Evolutionary conservation across 2,888 invertebrate genomes (phyloP).

Genomic region (Lampropteryx suffumata): DNA sequence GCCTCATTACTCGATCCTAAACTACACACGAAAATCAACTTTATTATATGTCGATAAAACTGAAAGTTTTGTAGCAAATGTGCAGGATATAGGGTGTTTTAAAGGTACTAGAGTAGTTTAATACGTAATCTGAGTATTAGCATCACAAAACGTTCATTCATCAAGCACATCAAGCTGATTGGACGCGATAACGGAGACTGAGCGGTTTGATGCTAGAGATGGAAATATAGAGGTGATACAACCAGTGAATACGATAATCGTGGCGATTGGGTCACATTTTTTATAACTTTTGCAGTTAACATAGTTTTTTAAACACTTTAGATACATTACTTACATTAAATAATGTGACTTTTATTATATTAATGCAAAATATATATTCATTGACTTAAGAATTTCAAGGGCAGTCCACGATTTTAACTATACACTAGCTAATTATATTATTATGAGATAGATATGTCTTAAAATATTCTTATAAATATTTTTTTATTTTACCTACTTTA

Average conservation of each 20-base stretch:
- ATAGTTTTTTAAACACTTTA: no score
- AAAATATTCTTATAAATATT: no score
- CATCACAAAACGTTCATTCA: constrained; percentile 80
- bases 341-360: no score
- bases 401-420: no score
- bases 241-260: not conserved
- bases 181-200: constrained; percentile 54
- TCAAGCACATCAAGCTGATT: constrained; percentile 73
- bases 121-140: constrained; percentile 42
- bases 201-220: constrained; percentile 35
- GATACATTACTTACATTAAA: no score
- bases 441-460: no score
- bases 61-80: constrained; percentile 2
- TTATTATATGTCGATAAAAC: not conserved
- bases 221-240: constrained; percentile 49
- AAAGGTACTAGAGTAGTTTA: constrained; percentile 29
- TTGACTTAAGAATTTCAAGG: no score
- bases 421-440: no score
- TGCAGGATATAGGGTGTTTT: constrained; percentile 15
- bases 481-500: no score
- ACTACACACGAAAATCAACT: constrained; percentile 21
- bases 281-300: no score
- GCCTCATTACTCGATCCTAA: constrained; percentile 49
- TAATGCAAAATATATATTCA: no score
- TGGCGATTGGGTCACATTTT: no score